Base-by-base conservation (phyloP, 2,888 invertebrate genomes). In the Sinelater perroti region DNA sequence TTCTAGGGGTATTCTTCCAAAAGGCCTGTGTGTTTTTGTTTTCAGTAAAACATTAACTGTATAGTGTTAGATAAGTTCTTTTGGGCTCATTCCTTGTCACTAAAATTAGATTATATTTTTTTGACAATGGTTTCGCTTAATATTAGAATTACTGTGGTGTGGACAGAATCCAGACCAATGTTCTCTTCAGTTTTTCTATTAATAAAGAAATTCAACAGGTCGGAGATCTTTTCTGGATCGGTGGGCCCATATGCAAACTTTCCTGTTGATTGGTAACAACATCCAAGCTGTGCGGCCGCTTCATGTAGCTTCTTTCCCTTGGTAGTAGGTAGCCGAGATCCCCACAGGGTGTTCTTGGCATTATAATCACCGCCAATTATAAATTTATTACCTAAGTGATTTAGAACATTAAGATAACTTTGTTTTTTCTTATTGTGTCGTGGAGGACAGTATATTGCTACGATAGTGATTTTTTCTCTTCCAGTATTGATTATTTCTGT, bases 221-320 rank as follows among this genome's bases (percentile, higher is more conserved):
- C 65, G 2, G 68, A 67, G 10, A 45, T 30, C 16, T 45, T 45
- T 17, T 6, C 31, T 21, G 40, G 35, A 40, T 66, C 61, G 1
- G 59, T 24, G 5, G 66, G 67, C 63, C 67, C 68, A 42, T 70
- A 63, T 0, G 66, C 68, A n/a, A 68, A 66, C 55, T 67, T 20
- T 1, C 63, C 61, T n/a, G 55, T 51, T 11, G 65, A 61, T 13
- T 36, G 16, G 14, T 45, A 45, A 6, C 13, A 18, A 2, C 24
- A 38, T 40, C 18, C 21, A 28, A 24, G 10, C 18, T 45, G 2
- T 4, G 28, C 21, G 16, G 38, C 26, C 16, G 38, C 35, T 28
- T 42, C 28, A 1, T 40, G 31, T 11, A 42, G n/a, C 18, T 49
- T 10, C 24, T 35, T 49, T 24, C 56, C 56, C 26, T 44, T 59